phyloP scores from a whole-genome alignment of 2,888 invertebrate species.

The Pomacea canaliculata region DNA sequence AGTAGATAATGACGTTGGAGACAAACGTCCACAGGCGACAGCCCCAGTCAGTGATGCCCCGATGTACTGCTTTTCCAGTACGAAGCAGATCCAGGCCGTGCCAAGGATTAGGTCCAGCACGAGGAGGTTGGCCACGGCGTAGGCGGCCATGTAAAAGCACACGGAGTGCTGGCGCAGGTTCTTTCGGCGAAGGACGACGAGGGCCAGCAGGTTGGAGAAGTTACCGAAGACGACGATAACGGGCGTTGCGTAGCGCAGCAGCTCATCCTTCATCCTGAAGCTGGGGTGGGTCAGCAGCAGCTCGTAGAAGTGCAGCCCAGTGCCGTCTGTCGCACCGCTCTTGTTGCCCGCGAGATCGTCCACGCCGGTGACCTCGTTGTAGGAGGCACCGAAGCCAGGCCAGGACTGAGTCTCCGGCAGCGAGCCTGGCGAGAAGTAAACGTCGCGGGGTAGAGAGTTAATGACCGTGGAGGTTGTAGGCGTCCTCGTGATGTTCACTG shows the following conservation, averaged over 20 bases:
- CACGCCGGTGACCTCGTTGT: neutral
- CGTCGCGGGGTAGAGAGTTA: neutral
- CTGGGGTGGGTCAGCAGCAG: slow-evolving; percentile 32
- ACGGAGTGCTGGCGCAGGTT: slow-evolving; percentile 54
- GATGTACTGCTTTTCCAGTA: slow-evolving; percentile 49
- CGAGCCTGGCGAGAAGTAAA: neutral
- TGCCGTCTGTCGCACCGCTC: neutral
- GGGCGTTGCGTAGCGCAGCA: slow-evolving; percentile 50
- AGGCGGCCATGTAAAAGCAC: slow-evolving; percentile 59
- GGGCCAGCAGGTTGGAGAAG: slow-evolving; percentile 55
- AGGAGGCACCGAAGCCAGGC: slow-evolving; percentile 3
- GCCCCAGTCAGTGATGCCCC: slow-evolving; percentile 55
- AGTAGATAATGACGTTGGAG: slow-evolving; percentile 54
- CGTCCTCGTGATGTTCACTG: neutral
- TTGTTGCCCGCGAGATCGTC: neutral
- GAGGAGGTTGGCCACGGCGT: slow-evolving; percentile 53
- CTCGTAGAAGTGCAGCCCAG: slow-evolving; percentile 22
- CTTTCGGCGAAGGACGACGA: slow-evolving; percentile 48
- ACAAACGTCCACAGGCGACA: slow-evolving; percentile 63
- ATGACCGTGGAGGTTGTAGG: neutral
- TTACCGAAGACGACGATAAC: slow-evolving; percentile 57
- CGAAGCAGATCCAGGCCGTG: slow-evolving; percentile 55
- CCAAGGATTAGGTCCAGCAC: slow-evolving; percentile 56
- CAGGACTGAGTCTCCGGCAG: neutral
- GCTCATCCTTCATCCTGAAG: slow-evolving; percentile 39